Conservation (phyloP, 2,888 invertebrate species). For the Agrotis segetum region DNA sequence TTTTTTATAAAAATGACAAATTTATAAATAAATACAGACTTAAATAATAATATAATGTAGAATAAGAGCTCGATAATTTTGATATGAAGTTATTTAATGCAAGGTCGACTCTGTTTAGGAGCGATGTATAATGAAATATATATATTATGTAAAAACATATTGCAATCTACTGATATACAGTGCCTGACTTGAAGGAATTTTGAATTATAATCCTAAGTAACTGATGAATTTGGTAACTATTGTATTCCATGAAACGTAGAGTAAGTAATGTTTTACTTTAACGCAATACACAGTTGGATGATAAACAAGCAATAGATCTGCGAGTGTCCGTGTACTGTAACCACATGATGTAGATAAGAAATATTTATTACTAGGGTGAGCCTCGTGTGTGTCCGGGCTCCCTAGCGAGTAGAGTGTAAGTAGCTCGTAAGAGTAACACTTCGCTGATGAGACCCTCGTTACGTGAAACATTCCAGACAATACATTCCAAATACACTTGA, state of each 20-base stretch:
- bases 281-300: slow-evolving; percentile 9
- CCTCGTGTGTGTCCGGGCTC: neutral
- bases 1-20: slow-evolving; percentile 66
- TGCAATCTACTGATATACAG: slow-evolving; percentile 47
- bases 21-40: slow-evolving; percentile 64
- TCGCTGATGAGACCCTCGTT: slow-evolving; percentile 20
- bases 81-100: slow-evolving; percentile 60
- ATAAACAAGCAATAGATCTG: neutral
- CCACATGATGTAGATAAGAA: slow-evolving; percentile 33
- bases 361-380: slow-evolving; percentile 44
- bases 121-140: slow-evolving; percentile 35
- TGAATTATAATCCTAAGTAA: slow-evolving; percentile 44
- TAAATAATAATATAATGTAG: slow-evolving; percentile 54
- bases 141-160: slow-evolving; percentile 24
- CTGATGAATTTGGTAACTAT: slow-evolving; percentile 37
- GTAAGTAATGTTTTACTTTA: slow-evolving; percentile 1
- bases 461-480: slow-evolving; percentile 22
- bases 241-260: slow-evolving; percentile 16
- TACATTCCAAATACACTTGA: slow-evolving; percentile 22
- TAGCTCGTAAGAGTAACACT: slow-evolving; percentile 21
- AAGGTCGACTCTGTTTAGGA: slow-evolving; percentile 42
- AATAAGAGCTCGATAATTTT: slow-evolving; percentile 62
- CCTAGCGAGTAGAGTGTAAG: neutral
- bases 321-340: slow-evolving; percentile 39
- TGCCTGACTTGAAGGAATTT: slow-evolving; percentile 61